Conservation (phyloP, 2,888 invertebrate genomes). For the Macaria liturata region DNA sequence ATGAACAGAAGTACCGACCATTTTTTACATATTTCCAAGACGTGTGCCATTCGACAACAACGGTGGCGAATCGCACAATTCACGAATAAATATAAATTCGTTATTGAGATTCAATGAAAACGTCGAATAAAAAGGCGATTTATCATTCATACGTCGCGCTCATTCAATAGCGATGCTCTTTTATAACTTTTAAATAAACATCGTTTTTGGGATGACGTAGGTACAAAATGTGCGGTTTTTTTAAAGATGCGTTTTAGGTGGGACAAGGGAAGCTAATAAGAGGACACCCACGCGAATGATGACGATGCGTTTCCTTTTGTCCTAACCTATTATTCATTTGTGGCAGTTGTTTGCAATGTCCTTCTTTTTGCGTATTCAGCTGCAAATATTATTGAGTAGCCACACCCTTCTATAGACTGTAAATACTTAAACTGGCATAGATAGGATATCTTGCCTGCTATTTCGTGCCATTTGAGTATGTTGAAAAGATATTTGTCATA, state of each 20-base stretch:
- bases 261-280: conserved; percentile 79
- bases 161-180: conserved; percentile 65
- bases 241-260: conserved; percentile 52
- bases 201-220: conserved; percentile 74
- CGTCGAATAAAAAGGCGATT: conserved; percentile 78
- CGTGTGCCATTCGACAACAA: conserved; percentile 60
- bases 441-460: no score
- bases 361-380: background rate
- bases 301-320: conserved; percentile 58
- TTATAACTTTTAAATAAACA: conserved; percentile 81
- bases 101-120: conserved; percentile 76
- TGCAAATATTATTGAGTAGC: no score
- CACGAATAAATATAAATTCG: conserved; percentile 80
- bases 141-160: conserved; percentile 70
- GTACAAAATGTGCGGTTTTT: conserved; percentile 71
- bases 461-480: no score
- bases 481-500: no score
- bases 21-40: conserved; percentile 50
- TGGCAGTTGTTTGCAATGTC: conserved; percentile 45
- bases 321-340: conserved; percentile 3
- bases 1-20: background rate
- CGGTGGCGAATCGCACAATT: conserved; percentile 79
- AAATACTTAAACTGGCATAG: no score
- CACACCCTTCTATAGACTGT: no score
- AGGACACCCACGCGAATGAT: conserved; percentile 75